Evolutionary conservation across 2,113 vertebrate genomes (phyloP).

Genomic region (Connochaetes taurinus): DNA sequence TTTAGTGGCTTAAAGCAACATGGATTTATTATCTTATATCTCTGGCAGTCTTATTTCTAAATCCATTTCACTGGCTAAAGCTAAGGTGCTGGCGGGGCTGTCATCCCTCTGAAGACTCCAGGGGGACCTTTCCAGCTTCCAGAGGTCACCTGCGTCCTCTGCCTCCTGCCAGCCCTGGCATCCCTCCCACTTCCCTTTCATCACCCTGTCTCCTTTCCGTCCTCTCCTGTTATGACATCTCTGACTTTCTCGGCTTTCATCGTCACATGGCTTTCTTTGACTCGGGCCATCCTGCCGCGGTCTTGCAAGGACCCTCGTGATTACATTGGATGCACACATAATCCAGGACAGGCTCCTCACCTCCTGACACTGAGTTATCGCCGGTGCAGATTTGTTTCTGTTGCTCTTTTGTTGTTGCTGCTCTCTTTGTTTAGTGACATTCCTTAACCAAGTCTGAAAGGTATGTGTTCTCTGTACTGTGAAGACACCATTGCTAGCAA

Average conservation of each 20-base stretch:
- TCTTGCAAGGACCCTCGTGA: not conserved
- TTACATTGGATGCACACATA: not conserved
- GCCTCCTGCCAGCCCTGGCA: not conserved
- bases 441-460: not conserved
- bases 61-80: not conserved
- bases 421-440: not conserved
- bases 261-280: not conserved
- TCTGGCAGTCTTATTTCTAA: not conserved
- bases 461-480: not conserved
- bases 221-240: not conserved
- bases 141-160: not conserved
- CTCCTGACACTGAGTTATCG: not conserved
- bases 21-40: not conserved
- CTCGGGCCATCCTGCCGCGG: not conserved
- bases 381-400: not conserved
- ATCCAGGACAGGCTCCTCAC: not conserved
- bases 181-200: not conserved
- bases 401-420: not conserved
- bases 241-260: not conserved
- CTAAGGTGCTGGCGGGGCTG: not conserved
- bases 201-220: not conserved
- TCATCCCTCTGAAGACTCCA: not conserved
- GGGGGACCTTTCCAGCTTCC: too few species aligned
- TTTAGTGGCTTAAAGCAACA: not conserved
- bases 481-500: not conserved